Evolutionary conservation across 1,140 invertebrate species (phyloP).

Genomic region (Limonius californicus): DNA sequence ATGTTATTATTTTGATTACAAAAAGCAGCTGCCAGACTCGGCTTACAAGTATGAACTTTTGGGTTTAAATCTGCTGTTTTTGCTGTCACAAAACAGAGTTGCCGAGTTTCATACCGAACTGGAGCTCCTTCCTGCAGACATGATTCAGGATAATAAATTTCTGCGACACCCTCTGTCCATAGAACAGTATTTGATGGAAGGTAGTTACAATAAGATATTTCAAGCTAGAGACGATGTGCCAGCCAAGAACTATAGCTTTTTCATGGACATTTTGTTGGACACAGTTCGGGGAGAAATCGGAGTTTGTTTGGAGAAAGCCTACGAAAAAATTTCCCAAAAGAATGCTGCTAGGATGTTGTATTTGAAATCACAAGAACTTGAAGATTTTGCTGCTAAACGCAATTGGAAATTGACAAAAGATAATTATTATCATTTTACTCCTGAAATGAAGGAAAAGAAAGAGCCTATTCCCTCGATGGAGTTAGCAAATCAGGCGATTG

Average conservation of each 20-base stretch:
- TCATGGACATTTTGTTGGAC: slow-evolving; percentile 94
- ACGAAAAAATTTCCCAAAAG: slow-evolving; percentile 81
- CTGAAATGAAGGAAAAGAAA: slow-evolving; percentile 66
- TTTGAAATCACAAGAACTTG: slow-evolving; percentile 69
- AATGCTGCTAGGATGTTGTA: slow-evolving; percentile 91
- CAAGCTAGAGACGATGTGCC: slow-evolving; percentile 90
- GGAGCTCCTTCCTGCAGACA: slow-evolving; percentile 86
- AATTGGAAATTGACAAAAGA: slow-evolving; percentile 78
- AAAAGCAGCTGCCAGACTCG: slow-evolving; percentile 83
- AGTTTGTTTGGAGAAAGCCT: slow-evolving; percentile 94
- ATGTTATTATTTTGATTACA: slow-evolving; percentile 97
- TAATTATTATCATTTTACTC: slow-evolving; percentile 75
- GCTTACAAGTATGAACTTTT: slow-evolving; percentile 93
- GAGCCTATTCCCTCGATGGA: slow-evolving; percentile 84
- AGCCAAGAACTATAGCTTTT: slow-evolving; percentile 91
- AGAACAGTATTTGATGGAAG: slow-evolving; percentile 99
- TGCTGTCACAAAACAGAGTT: slow-evolving; percentile 94
- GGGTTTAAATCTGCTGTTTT: slow-evolving; percentile 90
- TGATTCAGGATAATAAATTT: slow-evolving; percentile 91
- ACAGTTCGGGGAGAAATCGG: slow-evolving; percentile 97
- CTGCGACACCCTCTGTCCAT: slow-evolving; percentile 92
- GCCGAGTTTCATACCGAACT: slow-evolving; percentile 99
- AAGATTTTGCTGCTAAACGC: slow-evolving; percentile 70
- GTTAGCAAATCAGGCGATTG: slow-evolving; percentile 88
- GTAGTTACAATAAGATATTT: slow-evolving; percentile 97